A percentile compares a stretch with the other conserved stretches of the same genome.
Evolutionary conservation across 2,888 invertebrate species (phyloP).

Genomic region (Diploptera punctata): DNA sequence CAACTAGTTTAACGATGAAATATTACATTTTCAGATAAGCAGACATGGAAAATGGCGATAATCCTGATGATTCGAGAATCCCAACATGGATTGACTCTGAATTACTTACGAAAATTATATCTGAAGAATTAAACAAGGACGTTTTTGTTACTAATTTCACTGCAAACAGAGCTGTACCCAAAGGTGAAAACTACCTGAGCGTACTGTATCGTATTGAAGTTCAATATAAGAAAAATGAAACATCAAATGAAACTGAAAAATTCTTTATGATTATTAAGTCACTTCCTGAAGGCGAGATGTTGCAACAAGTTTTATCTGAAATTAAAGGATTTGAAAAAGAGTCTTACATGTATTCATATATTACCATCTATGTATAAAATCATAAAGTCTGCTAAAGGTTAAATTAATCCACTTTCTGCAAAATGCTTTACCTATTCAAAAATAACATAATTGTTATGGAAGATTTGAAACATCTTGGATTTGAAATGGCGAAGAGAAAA

Average conservation of each 20-base stretch:
- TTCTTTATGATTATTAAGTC: constrained; percentile 22
- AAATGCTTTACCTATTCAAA: not conserved
- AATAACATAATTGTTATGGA: constrained; percentile 32
- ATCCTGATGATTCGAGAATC: too few relatives aligned
- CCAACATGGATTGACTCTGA: not conserved
- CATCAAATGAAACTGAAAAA: not conserved
- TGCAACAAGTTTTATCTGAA: constrained; percentile 18
- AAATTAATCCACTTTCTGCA: not conserved
- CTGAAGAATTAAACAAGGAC: not conserved
- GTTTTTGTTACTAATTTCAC: not conserved
- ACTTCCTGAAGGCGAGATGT: constrained; percentile 19
- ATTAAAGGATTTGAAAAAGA: constrained; percentile 27
- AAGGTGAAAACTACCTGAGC: constrained; percentile 28
- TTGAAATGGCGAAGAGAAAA: constrained; percentile 29
- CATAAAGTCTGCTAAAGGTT: not conserved
- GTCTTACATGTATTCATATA: not conserved
- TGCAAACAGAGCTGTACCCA: not conserved
- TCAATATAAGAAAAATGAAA: not conserved
- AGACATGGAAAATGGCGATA: too few relatives aligned
- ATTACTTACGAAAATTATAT: not conserved
- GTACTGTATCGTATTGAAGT: constrained; percentile 4
- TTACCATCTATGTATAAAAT: constrained; percentile 10
- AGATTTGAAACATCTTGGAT: constrained; percentile 34
- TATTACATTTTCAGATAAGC: too few relatives aligned
- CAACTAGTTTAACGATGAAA: too few relatives aligned